A percentile compares a stretch with the other conserved stretches of the same genome.
Conservation (phyloP, 2,113 vertebrate genomes). For the Microcebus tavaratra region DNA sequence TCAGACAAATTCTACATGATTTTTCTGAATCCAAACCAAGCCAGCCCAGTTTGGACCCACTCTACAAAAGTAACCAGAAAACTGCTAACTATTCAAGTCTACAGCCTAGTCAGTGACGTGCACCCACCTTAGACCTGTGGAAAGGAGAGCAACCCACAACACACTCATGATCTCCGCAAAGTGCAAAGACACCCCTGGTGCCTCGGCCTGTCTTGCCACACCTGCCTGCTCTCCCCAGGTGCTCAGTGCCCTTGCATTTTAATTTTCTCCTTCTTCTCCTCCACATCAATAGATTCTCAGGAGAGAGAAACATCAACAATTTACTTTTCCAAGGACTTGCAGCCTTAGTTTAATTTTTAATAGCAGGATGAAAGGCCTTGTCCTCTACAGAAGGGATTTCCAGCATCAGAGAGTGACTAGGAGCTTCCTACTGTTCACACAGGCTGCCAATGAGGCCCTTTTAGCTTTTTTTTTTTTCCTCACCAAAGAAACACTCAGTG, state of each 20-base stretch:
- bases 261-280: neutral
- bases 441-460: neutral
- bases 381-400: neutral
- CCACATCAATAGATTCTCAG: neutral
- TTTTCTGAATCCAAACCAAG: slow-evolving; percentile 18
- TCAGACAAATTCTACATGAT: neutral
- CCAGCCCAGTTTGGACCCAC: neutral
- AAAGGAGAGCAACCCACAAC: neutral
- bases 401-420: neutral
- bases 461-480: neutral
- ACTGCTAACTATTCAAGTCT: neutral
- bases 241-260: neutral
- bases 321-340: neutral
- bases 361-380: neutral
- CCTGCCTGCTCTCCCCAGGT: neutral
- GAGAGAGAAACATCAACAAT: neutral
- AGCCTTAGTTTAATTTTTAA: neutral
- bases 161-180: neutral
- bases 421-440: neutral
- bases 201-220: neutral
- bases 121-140: neutral
- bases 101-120: neutral
- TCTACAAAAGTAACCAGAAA: slow-evolving; percentile 16
- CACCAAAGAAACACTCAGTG: neutral
- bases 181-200: neutral